Evolutionary conservation across 1,140 invertebrate genomes (phyloP).

Genomic region (Drosophila pruinosa): DNA sequence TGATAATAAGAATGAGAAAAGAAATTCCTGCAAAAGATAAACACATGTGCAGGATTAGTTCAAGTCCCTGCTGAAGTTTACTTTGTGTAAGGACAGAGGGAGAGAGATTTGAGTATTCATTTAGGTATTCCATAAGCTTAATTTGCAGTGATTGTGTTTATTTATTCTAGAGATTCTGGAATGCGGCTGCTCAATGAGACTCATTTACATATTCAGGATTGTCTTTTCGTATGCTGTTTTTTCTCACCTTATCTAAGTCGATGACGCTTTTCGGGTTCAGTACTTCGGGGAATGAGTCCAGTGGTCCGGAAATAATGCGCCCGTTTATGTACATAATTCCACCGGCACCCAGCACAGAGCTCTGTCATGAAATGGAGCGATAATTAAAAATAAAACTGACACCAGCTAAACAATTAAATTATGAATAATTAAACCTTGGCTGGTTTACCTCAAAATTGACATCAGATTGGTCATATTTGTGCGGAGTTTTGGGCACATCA

Average conservation of each 20-base stretch:
- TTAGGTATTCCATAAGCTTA: constrained; percentile 19
- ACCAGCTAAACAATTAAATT: not conserved
- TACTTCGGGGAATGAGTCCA: constrained; percentile 72
- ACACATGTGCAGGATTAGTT: constrained; percentile 22
- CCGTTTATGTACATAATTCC: constrained; percentile 81
- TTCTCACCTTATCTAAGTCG: constrained; percentile 81
- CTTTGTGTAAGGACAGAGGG: too few relatives aligned
- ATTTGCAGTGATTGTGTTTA: constrained; percentile 1
- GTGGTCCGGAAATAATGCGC: constrained; percentile 79
- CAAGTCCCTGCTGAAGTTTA: not conserved
- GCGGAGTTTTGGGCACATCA: constrained; percentile 72
- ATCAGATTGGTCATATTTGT: constrained; percentile 71
- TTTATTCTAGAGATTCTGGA: not conserved
- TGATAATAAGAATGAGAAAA: constrained; percentile 82
- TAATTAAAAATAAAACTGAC: not conserved
- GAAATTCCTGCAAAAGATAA: constrained; percentile 70
- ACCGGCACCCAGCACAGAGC: constrained; percentile 75
- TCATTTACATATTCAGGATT: not conserved
- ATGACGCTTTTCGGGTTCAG: constrained; percentile 71
- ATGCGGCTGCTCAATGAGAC: not conserved
- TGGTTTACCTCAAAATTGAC: constrained; percentile 78
- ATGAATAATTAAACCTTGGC: constrained; percentile 11
- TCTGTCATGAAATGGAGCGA: constrained; percentile 48
- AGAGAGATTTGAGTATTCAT: not conserved
- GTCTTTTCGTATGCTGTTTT: too few relatives aligned